These are phyloP conservation scores for Scylla paramamosain DNA, from an alignment of 1,140 invertebrate species.

Conservation along the genomic window DNA sequence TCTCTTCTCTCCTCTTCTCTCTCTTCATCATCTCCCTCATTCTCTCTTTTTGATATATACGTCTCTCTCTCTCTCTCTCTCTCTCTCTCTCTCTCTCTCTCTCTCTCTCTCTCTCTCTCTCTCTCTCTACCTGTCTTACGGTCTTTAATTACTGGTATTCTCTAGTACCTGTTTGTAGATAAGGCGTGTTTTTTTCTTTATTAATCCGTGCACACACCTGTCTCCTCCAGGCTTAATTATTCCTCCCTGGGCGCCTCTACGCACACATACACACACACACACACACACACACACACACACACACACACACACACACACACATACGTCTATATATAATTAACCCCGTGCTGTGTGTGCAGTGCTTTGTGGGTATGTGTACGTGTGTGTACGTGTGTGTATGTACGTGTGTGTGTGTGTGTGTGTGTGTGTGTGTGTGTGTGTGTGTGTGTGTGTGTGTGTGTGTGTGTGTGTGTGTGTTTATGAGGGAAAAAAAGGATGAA, in stretches of 20 bases:
- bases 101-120: background rate
- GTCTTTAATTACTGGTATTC: background rate
- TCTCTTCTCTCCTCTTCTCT: too few relatives aligned
- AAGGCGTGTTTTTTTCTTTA: background rate
- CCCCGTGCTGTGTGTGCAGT: too few relatives aligned
- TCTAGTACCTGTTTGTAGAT: background rate
- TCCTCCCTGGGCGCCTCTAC: background rate
- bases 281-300: constrained; percentile 12
- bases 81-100: constrained; percentile 8
- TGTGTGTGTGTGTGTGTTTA: constrained; percentile 1
- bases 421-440: constrained; percentile 18
- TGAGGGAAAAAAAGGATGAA: background rate
- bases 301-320: too few relatives aligned
- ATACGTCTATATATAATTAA: too few relatives aligned
- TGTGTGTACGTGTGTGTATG: background rate
- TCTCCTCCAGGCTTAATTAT: constrained; percentile 6
- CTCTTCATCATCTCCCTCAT: too few relatives aligned
- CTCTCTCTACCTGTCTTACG: background rate
- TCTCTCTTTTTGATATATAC: too few relatives aligned
- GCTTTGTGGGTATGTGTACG: too few relatives aligned
- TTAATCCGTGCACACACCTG: background rate
- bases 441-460: background rate
- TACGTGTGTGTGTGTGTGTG: background rate
- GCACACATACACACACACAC: background rate
- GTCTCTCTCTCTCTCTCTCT: background rate